These are phyloP conservation scores for Drosophila subquinaria DNA, from an alignment of 2,888 invertebrate genomes.

Conservation along the genomic window DNA sequence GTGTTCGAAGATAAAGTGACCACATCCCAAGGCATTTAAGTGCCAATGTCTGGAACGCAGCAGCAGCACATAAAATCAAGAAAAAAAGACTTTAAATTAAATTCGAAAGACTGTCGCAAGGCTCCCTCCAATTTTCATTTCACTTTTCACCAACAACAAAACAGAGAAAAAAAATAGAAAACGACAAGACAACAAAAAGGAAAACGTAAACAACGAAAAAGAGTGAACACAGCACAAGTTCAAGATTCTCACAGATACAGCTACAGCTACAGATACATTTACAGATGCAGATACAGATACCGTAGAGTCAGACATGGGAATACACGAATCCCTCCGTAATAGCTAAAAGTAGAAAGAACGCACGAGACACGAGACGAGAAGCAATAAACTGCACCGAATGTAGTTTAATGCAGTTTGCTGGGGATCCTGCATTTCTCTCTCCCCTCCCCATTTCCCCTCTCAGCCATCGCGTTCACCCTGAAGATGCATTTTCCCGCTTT, in stretches of 20 bases:
- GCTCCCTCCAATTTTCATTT: conserved; percentile 57
- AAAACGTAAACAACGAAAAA: conserved; percentile 74
- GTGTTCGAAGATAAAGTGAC: conserved; percentile 56
- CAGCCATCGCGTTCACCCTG: background rate
- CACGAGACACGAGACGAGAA: conserved; percentile 55
- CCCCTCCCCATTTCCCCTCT: conserved; percentile 24
- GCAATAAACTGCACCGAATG: conserved; percentile 78
- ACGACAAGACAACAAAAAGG: conserved; percentile 32
- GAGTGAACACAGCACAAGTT: conserved; percentile 79
- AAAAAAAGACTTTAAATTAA: conserved; percentile 27
- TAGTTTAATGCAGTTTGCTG: conserved; percentile 84
- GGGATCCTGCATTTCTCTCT: conserved; percentile 73
- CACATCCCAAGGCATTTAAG: conserved; percentile 71
- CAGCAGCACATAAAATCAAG: conserved; percentile 18
- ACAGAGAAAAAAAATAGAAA: conserved; percentile 25
- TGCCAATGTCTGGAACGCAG: conserved; percentile 73
- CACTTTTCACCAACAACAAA: conserved; percentile 59
- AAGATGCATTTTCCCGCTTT: conserved; percentile 63
- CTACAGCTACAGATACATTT: conserved; percentile 8
- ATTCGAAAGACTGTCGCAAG: conserved; percentile 58
- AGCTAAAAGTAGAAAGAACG: conserved; percentile 37
- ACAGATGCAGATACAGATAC: background rate
- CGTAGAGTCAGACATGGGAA: conserved; percentile 25
- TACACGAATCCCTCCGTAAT: conserved; percentile 17
- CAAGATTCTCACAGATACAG: conserved; percentile 78